Conservation (phyloP, 2,888 invertebrate genomes). For the Rutpela maculata region DNA sequence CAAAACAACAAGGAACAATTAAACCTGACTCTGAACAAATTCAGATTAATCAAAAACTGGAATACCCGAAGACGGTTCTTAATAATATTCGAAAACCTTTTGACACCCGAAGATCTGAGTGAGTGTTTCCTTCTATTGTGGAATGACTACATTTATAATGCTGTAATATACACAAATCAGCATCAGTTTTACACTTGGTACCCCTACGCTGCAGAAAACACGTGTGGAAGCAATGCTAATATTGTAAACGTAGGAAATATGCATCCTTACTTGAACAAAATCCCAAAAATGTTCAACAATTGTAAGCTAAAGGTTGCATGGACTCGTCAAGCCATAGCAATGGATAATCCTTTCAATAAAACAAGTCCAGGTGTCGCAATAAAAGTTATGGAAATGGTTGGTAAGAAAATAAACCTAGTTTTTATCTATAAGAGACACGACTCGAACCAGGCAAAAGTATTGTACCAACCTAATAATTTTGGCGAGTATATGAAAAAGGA, state of each 20-base stretch:
- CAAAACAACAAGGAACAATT: too few relatives aligned
- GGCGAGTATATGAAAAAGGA: neutral
- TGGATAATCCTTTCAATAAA: conserved; percentile 11
- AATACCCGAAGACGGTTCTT: too few relatives aligned
- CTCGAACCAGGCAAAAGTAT: too few relatives aligned
- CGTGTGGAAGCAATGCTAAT: neutral
- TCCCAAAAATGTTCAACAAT: neutral
- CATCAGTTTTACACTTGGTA: neutral
- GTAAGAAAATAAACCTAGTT: neutral
- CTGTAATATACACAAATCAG: neutral
- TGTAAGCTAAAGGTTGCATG: neutral
- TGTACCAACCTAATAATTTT: neutral
- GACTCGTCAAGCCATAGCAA: neutral
- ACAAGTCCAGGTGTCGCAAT: neutral
- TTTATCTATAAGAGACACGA: too few relatives aligned
- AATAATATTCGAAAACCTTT: too few relatives aligned
- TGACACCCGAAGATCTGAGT: neutral
- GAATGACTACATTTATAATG: neutral
- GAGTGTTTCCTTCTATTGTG: neutral
- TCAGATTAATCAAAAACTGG: too few relatives aligned
- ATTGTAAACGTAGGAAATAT: neutral
- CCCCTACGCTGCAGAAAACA: neutral
- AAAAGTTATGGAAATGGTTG: neutral
- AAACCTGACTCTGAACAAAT: too few relatives aligned
- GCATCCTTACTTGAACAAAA: neutral